These are phyloP conservation scores for Anguilla pacifica DNA, from an alignment of 2,797 vertebrate species.

Conservation along the genomic window DNA sequence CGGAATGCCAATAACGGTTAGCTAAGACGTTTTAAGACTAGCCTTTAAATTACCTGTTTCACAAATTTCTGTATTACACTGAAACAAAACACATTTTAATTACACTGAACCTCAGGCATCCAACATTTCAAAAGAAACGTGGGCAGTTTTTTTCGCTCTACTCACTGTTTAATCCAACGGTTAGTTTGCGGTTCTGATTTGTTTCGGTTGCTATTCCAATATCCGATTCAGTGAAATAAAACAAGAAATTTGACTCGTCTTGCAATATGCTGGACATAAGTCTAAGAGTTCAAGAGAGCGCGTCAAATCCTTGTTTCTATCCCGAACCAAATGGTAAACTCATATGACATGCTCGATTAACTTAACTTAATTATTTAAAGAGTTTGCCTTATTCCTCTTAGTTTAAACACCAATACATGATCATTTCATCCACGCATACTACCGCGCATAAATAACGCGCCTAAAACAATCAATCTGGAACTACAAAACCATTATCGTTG, in stretches of 20 bases:
- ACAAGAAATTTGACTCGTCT: neutral
- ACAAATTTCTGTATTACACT: neutral
- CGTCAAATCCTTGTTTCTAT: neutral
- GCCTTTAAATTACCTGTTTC: neutral
- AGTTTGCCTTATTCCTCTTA: neutral
- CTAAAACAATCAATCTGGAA: neutral
- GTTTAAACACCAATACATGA: neutral
- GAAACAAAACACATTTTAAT: neutral
- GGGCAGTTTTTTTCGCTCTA: neutral
- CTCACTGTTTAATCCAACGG: constrained; percentile 2
- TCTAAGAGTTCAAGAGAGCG: neutral
- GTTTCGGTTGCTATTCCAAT: neutral
- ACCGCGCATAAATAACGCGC: neutral
- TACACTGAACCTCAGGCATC: neutral
- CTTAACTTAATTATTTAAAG: neutral
- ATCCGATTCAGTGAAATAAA: neutral
- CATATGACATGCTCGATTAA: neutral
- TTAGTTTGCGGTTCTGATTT: neutral
- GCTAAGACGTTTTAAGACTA: neutral
- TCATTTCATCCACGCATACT: neutral
- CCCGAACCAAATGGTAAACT: neutral
- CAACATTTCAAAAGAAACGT: neutral
- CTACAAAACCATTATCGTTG: neutral
- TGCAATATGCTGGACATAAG: neutral
- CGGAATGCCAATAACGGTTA: neutral